Evolutionary conservation across 37 sponge, comb jelly and placozoan species (phyloP), one percentile per base, ranked within the genome.

Genomic region (Hormiphora californensis): DNA sequence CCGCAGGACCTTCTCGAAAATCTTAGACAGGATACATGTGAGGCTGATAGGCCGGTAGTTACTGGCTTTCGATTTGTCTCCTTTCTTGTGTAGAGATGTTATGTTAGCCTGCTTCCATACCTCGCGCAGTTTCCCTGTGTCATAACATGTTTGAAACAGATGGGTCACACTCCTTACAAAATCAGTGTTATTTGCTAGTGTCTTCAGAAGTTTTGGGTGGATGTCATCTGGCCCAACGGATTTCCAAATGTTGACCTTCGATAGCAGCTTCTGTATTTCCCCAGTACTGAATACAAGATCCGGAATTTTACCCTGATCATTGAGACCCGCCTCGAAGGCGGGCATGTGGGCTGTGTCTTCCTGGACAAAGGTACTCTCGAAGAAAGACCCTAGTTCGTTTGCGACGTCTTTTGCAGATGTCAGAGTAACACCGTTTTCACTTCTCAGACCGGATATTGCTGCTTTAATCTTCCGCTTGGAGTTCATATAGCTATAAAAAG

Each of bases 21-120:
- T 34, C 68, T 65, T 65, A 19, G 68, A 65, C 19, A 65, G 68
- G 34, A 65, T 39, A 34, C 68, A 36, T 34, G 68, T 65, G 38
- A 65, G 68, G 39, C 68, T 65, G 35, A 65, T 65, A 35, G 68
- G 68, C 68, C 68, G 35, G 34, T 65, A 65, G 68, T 65, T 65
- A 35, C 11, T 17, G 17, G 25, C 68, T 17, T 17, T 17, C 12
- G 38, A 31, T 34, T 65, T 65, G 36, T 65, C 25, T 36, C 68
- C 68, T 65, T 65, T 65, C n/a, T n/a, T n/a, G 11, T 65, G 39
- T 57, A 28, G 25, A 57, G 59, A 23, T 28, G 59, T 57, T 57
- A 57, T 57, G 28, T 28, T 32, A 39, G 68, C 68, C 39, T 31
- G 31, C 25, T 65, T 65, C 68, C 68, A 65, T 17, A 65, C 34